Percentiles rank a stretch among this genome's conserved stretches.
These are phyloP conservation scores for Drosophila leonis DNA, from an alignment of 2,888 invertebrate species.

Conservation along the genomic window DNA sequence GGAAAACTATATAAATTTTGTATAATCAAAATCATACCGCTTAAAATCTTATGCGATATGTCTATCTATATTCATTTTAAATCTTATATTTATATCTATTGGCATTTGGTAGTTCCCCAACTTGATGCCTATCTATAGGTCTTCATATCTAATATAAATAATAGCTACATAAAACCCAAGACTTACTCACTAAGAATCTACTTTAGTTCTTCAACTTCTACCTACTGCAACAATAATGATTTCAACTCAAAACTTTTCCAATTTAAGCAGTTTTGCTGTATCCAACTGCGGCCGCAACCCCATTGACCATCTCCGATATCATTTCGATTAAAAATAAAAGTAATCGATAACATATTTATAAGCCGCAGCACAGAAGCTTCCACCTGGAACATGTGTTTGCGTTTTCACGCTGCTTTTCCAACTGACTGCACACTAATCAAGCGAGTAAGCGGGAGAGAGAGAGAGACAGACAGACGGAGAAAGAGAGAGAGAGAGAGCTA, in stretches of 20 bases:
- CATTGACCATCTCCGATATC: background rate
- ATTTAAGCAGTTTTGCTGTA: background rate
- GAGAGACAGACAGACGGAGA: background rate
- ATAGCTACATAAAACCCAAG: background rate
- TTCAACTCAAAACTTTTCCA: background rate
- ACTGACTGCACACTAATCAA: conserved; percentile 50
- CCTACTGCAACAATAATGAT: too few species aligned
- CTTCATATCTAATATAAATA: background rate
- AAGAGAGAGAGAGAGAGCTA: background rate
- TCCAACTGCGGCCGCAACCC: background rate
- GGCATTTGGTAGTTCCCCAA: too few species aligned
- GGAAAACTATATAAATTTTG: too few species aligned
- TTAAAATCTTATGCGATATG: too few species aligned
- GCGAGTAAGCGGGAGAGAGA: conserved; percentile 1
- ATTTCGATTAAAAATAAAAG: conserved; percentile 37
- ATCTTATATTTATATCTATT: too few species aligned
- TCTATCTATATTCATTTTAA: too few species aligned
- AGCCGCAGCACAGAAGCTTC: conserved; percentile 23
- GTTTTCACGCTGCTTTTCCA: conserved; percentile 70
- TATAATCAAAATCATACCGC: too few species aligned
- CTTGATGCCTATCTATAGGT: too few species aligned
- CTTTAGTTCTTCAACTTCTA: background rate
- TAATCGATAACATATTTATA: conserved; percentile 63
- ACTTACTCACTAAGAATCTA: background rate
- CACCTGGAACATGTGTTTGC: conserved; percentile 50